Evolutionary conservation across 2,113 vertebrate species (phyloP), one percentile per base, ranked within the genome.

Genomic region (Centropristis striata): DNA sequence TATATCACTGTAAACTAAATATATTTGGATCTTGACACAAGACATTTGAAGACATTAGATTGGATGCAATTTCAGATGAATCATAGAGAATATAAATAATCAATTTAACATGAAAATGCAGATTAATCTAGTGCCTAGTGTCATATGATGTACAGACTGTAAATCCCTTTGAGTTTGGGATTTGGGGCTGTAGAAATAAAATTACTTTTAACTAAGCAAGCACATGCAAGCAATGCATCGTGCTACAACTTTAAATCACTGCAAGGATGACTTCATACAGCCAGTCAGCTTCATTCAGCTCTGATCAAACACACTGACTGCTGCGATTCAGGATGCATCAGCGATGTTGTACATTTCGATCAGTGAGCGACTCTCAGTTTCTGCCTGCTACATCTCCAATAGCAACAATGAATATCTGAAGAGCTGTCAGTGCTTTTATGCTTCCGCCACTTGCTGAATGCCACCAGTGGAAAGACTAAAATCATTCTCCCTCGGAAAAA

Each of bases 381-480:
- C 39, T 53, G 41, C 12, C 58, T 44, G 6, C 49, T 64, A 8
- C 28, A 59, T 66, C 68, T 12, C 77, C 60, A 39, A 46, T 5
- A 16, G 23, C 44, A 64, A 73, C 21, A 8, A 55, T 16, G 42
- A 50, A 59, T 12, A 69, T 21, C 20, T 23, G 27, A 51, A 49
- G 44, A 61, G 14, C 58, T 4, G 49, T 16, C 23, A 5, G 14
- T 32, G 41, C 13, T 18, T 39, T 21, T 0, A 28, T 25, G 61
- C 54, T 59, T 54, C 12, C 46, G 1, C 44, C 28, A 55, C 55
- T 50, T 57, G 8, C 18, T 18, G n/a, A 60, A 49, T 42, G 44
- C 61, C 47, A 74, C 69, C 54, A 70, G 42, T 25, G 54, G 13
- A 75, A 20, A 58, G 57, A 67, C 67, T 16, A 25, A 2, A 14